These are phyloP conservation scores for Leptodactylus fuscus DNA, from an alignment of 2,113 vertebrate genomes.

Conservation along the genomic window DNA sequence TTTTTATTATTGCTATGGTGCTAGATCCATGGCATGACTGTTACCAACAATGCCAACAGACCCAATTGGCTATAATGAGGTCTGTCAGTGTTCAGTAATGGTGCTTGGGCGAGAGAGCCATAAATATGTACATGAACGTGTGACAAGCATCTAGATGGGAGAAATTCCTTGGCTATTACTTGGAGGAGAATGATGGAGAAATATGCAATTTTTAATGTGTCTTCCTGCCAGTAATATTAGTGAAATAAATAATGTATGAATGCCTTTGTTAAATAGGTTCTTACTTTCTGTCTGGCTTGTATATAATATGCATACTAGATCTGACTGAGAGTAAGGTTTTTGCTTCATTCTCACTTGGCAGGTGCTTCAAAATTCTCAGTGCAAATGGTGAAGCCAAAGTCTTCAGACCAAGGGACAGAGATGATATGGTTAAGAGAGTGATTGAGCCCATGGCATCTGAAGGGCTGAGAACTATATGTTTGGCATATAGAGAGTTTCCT, in stretches of 20 bases:
- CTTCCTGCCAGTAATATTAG: neutral
- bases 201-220: no score
- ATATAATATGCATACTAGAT: neutral
- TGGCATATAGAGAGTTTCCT: constrained; percentile 94
- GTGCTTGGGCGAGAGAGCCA: no score
- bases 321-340: neutral
- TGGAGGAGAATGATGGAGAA: no score
- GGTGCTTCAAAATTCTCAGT: constrained; percentile 94
- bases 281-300: neutral
- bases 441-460: constrained; percentile 99
- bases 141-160: no score
- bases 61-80: no score
- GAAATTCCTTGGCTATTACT: no score
- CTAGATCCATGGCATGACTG: no score
- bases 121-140: no score
- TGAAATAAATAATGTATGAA: neutral
- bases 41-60: no score
- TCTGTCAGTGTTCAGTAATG: no score
- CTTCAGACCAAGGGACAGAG: constrained; percentile 92
- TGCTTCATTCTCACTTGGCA: constrained; percentile 64
- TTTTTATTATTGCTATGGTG: no score
- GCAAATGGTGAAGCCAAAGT: constrained; percentile 89
- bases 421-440: constrained; percentile 94
- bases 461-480: constrained; percentile 95
- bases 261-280: no score